phyloP scores from a whole-genome alignment of 2,797 vertebrate genomes.

The Pseudochirops corinnae region DNA sequence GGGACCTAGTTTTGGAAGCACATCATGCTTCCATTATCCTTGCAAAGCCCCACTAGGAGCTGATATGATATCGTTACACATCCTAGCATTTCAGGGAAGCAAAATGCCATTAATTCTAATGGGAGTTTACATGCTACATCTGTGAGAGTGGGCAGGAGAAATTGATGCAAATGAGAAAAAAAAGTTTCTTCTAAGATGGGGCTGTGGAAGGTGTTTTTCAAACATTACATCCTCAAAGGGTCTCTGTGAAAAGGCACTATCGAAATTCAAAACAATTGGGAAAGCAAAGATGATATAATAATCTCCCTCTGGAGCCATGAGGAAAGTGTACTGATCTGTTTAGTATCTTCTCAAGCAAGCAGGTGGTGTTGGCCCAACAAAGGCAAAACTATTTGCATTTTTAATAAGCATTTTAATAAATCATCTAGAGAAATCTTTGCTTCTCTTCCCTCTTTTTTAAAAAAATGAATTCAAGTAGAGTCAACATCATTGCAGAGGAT shows the following conservation, averaged over 20 bases:
- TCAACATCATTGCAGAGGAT: not conserved
- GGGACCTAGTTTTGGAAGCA: conserved; percentile 33
- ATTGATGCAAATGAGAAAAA: conserved; percentile 13
- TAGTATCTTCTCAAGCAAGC: not conserved
- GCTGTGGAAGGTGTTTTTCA: not conserved
- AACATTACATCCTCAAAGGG: not conserved
- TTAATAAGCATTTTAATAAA: conserved; percentile 13
- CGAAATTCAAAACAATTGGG: conserved; percentile 7
- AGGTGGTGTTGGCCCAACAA: conserved; percentile 9
- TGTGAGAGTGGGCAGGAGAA: conserved; percentile 40
- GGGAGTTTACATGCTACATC: conserved; percentile 45
- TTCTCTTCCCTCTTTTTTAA: not conserved
- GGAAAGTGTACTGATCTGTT: not conserved
- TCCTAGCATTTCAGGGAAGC: not conserved
- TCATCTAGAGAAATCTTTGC: not conserved
- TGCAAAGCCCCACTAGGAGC: not conserved
- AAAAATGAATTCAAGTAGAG: not conserved
- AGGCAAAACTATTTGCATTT: not conserved
- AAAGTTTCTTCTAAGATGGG: conserved; percentile 12
- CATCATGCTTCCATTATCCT: conserved; percentile 42
- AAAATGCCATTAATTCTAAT: conserved; percentile 33
- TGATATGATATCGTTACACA: not conserved
- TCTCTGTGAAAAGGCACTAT: conserved; percentile 47
- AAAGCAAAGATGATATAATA: not conserved
- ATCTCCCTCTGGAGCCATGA: conserved; percentile 1